Percentiles rank a stretch among this genome's conserved stretches.
Evolutionary conservation across 2,888 invertebrate species (phyloP).

Genomic region (Dicycla oo): DNA sequence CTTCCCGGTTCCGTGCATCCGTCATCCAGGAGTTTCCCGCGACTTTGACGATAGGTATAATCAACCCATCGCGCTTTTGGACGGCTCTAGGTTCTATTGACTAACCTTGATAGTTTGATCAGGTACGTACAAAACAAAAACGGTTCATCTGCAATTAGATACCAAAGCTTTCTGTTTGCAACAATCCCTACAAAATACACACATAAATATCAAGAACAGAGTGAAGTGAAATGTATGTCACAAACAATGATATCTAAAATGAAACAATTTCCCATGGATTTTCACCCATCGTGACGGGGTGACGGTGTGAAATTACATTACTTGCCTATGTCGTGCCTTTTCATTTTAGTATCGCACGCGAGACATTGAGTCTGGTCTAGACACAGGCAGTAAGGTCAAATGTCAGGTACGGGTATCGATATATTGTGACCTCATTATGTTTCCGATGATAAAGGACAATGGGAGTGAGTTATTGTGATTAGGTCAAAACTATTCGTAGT

Average conservation of each 20-base stretch:
- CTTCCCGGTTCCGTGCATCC: no score
- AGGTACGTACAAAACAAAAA: background rate
- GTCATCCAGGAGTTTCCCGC: no score
- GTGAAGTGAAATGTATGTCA: slow-evolving; percentile 59
- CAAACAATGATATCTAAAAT: slow-evolving; percentile 55
- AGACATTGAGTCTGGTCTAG: slow-evolving; percentile 64
- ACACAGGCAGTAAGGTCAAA: slow-evolving; percentile 62
- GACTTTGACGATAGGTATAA: no score
- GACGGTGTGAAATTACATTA: slow-evolving; percentile 66
- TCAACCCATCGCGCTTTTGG: no score
- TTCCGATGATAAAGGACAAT: slow-evolving; percentile 26
- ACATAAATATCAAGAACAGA: slow-evolving; percentile 48
- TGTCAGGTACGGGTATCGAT: slow-evolving; percentile 48
- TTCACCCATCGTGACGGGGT: slow-evolving; percentile 62
- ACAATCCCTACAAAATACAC: slow-evolving; percentile 21
- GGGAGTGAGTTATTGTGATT: slow-evolving; percentile 12
- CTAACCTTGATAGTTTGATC: background rate
- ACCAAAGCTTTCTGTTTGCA: slow-evolving; percentile 7
- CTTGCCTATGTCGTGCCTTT: slow-evolving; percentile 60
- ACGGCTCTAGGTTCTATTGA: no score
- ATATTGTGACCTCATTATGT: slow-evolving; percentile 44
- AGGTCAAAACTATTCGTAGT: background rate
- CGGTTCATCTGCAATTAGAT: background rate
- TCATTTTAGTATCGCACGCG: slow-evolving; percentile 65
- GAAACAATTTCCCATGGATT: slow-evolving; percentile 66